Evolutionary conservation across 2,797 vertebrate species (phyloP), one percentile per base, ranked within the genome.

Genomic region (Microtus californicus): DNA sequence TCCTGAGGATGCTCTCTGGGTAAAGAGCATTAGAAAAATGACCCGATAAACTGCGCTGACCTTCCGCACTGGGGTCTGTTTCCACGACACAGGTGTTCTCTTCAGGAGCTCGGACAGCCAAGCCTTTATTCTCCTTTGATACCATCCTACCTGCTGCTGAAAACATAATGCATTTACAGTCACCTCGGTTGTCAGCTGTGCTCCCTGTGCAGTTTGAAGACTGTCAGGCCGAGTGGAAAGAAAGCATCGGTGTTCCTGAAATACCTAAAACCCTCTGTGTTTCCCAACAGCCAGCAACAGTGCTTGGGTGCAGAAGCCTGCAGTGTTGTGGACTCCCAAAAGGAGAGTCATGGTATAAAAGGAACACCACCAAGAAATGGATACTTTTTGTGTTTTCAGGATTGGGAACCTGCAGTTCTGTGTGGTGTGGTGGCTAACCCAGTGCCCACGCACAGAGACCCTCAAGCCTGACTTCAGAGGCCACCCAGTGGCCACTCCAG

Each of bases 101-200:
- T 51, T 88, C 61, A 34, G 82, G 37, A 90, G 19, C 90, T 97
- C 93, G 96, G 95, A 95, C 96, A 98, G 95, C 97, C 95, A 96
- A 43, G 95, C 95, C 97, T 97, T 97, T 92, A 97, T 97, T 98
- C 48, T 48, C 43, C 43, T 43, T 43, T 43, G 6, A 43, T 43
- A 94, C 95, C 78, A 37, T 97, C 96, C 87, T 37, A 83, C 96
- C 96, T 97, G 95, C 96, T 98, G 97, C 95, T 97, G 94, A 95
- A 98, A 97, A 92, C 87, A 97, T 65, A 80, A 89, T 97, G 95
- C 91, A 93, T 96, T 89, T 89, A 63, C 97, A 87, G 95, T 65
- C 83, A 74, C 95, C 97, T 97, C 92, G 69, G 73, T 91, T 95
- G 96, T 96, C 88, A 94, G 89, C 91, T 4, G 5, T 97, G 90